phyloP scores from a whole-genome alignment of 2,113 vertebrate species.

The Psittacula cyanocephala region DNA sequence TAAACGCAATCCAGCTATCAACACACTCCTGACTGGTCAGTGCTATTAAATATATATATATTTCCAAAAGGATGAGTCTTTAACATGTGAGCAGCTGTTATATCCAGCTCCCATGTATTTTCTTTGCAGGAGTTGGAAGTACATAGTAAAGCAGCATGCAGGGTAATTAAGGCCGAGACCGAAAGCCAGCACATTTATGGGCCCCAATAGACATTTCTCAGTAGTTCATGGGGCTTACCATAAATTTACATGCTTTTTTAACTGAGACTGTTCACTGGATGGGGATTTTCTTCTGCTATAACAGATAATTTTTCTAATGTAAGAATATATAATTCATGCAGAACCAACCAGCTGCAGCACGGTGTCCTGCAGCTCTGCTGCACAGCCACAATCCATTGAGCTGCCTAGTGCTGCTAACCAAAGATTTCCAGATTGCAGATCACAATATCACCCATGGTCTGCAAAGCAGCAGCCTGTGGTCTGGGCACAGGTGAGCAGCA shows the following conservation, averaged over 20 bases:
- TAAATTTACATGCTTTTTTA: background rate
- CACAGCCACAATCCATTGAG: background rate
- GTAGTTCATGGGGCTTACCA: background rate
- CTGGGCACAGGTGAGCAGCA: background rate
- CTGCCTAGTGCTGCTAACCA: background rate
- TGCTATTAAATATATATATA: background rate
- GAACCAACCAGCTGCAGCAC: background rate
- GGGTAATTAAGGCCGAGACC: slow-evolving; percentile 17
- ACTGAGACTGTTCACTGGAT: background rate
- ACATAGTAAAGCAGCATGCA: background rate
- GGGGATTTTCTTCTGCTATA: background rate
- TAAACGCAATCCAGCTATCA: background rate
- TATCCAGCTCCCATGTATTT: background rate
- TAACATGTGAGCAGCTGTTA: background rate
- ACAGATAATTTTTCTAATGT: background rate
- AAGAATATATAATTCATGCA: background rate
- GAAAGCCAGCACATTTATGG: slow-evolving; percentile 46
- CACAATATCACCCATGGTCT: background rate
- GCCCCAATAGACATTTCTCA: slow-evolving; percentile 1
- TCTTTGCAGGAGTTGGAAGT: background rate
- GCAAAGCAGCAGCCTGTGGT: background rate
- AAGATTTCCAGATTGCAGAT: background rate
- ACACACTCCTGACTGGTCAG: background rate
- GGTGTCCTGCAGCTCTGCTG: background rate
- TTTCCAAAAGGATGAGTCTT: background rate